These are phyloP conservation scores for Crotalus tigris DNA, from an alignment of 2,113 vertebrate genomes.

Conservation along the genomic window DNA sequence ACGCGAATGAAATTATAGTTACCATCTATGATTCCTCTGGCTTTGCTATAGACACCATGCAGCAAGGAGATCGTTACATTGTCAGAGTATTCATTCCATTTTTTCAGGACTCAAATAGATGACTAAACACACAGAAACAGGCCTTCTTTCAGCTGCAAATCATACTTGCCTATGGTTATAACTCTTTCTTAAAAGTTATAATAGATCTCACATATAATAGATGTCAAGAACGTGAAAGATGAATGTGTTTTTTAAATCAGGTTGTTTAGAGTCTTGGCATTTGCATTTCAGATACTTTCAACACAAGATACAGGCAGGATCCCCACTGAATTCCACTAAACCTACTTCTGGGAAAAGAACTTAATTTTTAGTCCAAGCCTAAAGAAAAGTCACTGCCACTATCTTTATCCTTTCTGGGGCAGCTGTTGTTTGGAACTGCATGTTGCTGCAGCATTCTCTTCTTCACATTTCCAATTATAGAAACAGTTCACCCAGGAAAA, in stretches of 20 bases:
- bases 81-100: not conserved
- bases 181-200: not conserved
- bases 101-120: not conserved
- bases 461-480: conserved; percentile 2
- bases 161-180: not conserved
- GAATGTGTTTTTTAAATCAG: not conserved
- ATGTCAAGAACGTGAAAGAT: not conserved
- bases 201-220: not conserved
- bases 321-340: not conserved
- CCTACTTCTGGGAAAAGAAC: not conserved
- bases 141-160: not conserved
- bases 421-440: not conserved
- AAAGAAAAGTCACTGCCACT: not conserved
- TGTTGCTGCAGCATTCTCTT: not conserved
- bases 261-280: accelerated
- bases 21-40: too few relatives aligned
- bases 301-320: not conserved
- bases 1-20: not conserved
- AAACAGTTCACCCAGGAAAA: not conserved
- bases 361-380: not conserved
- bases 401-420: not conserved
- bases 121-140: not conserved
- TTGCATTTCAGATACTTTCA: not conserved
- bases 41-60: not conserved
- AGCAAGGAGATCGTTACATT: not conserved